phyloP scores from a whole-genome alignment of 2,888 invertebrate species.

The Rhamphomyia laevipes region DNA sequence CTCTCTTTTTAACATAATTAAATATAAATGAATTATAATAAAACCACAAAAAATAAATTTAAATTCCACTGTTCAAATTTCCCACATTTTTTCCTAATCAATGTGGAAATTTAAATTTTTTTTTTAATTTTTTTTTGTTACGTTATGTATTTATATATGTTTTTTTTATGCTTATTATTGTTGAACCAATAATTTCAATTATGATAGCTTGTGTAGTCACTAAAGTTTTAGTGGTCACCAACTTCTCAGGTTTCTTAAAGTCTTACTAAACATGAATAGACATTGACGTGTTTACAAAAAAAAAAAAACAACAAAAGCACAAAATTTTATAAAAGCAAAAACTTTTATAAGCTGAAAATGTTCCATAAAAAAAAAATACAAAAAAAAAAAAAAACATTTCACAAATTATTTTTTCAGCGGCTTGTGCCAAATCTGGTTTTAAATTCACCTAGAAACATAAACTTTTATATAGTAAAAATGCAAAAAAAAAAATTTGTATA shows the following conservation, averaged over 20 bases:
- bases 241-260: conserved; percentile 9
- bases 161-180: conserved; percentile 9
- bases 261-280: too few relatives aligned
- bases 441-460: background rate
- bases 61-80: too few relatives aligned
- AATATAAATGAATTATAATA: too few relatives aligned
- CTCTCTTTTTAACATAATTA: too few relatives aligned
- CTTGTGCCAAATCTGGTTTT: background rate
- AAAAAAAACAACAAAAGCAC: background rate
- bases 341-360: too few relatives aligned
- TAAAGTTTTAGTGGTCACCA: conserved; percentile 10
- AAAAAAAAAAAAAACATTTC: background rate
- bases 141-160: too few relatives aligned
- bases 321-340: too few relatives aligned
- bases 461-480: background rate
- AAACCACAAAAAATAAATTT: too few relatives aligned
- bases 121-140: too few relatives aligned
- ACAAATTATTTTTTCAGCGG: background rate
- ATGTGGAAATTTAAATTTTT: too few relatives aligned
- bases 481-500: background rate
- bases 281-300: background rate
- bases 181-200: conserved; percentile 15
- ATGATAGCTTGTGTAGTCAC: conserved; percentile 13
- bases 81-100: too few relatives aligned
- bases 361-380: background rate